Evolutionary conservation across 1,140 invertebrate species (phyloP), one percentile per base, ranked within the genome.

Genomic region (Paracyclopina nana): DNA sequence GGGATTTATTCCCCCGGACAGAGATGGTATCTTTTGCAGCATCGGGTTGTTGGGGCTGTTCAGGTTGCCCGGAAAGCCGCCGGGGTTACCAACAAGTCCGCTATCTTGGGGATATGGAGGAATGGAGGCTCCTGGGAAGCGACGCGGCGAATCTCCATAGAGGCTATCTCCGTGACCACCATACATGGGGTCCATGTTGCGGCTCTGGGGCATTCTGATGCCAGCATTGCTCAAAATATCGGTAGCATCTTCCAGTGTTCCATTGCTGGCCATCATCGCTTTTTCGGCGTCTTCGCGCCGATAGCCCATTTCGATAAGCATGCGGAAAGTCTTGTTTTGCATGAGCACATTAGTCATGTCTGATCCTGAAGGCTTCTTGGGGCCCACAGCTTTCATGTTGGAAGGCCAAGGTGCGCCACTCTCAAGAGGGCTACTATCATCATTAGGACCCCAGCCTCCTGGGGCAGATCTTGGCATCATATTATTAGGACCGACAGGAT

Each of bases 281-380:
- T n/a, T 50, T 24, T 50, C 48, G 12, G 25, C 25, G 24, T 50
- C 48, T 12, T 50, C 30, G 22, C 20, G 31, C 2, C 30, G 14
- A 31, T 29, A 50, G 28, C 30, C 30, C 48, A 50, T 50, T n/a
- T 50, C 48, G 14, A 18, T 11, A 12, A 50, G 25, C 9, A 50
- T 22, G 4, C 48, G 12, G 30, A 50, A 50, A 9, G 31, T 28
- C 16, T 50, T 50, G 14, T 31, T 50, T 11, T 6, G n/a, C 48
- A n/a, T n/a, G n/a, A n/a, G n/a, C n/a, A n/a, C n/a, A n/a, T 31
- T 16, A 20, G 38, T 38, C n/a, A 30, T 20, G 6, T 50, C 48
- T 25, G 31, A 38, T 14, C 12, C 38, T 11, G 38, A 14, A 11
- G 12, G 48, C 9, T 22, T 22, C 4, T 27, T 14, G 5, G n/a